Base-by-base conservation (phyloP, 2,113 vertebrate genomes). In the Vidua chalybeata region DNA sequence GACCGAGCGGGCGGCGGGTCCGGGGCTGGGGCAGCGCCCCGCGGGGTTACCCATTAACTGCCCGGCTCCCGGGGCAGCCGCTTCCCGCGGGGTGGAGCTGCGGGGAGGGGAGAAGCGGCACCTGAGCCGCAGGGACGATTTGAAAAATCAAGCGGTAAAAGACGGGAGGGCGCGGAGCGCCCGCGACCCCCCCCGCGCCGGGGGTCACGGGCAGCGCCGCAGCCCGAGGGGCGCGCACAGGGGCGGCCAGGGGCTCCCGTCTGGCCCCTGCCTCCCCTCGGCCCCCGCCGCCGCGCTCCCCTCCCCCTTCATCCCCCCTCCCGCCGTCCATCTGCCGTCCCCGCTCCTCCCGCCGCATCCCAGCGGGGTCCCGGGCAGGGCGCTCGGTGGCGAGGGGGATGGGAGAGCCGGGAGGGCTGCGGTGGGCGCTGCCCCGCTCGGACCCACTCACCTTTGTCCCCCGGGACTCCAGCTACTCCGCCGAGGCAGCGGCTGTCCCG, bases 121-220 rank as follows among this genome's bases (percentile, higher is more conserved):
- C 86, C 89, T 89, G 91, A 92, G 81, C 73, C 61, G 64, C 67
- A 33, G 73, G 68, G 64, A 12, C 13, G 26, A 49, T 84, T 92
- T 92, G 89, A 94, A 95, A 96, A 81, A 45, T 56, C 49, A 19
- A 81, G 89, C 89, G 86, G 91, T 63, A 87, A 52, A 54, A 16
- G 30, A 18, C 8, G 13, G 73, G 33, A 51, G 39, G 26, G 24
- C 35, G 7, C 22, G 10, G 33, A 52, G 46, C 2, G 3, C 14
- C 66, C 24, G 19, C 30, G 4, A 0, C 69, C 49, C 41, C 27
- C n/a, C 26, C 13, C 68, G 28, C 31, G 33, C 64, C 33, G 64
- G 45, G 43, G 45, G 64, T 67, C 43, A 33, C 45, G 64, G 64
- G 31, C 64, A n/a, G 64, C 43, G 49, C 76, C 83, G 43, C 77